Percentiles rank a stretch among this genome's conserved stretches.
These are phyloP conservation scores for Mus caroli DNA, from an alignment of 2,797 vertebrate genomes.

Conservation along the genomic window DNA sequence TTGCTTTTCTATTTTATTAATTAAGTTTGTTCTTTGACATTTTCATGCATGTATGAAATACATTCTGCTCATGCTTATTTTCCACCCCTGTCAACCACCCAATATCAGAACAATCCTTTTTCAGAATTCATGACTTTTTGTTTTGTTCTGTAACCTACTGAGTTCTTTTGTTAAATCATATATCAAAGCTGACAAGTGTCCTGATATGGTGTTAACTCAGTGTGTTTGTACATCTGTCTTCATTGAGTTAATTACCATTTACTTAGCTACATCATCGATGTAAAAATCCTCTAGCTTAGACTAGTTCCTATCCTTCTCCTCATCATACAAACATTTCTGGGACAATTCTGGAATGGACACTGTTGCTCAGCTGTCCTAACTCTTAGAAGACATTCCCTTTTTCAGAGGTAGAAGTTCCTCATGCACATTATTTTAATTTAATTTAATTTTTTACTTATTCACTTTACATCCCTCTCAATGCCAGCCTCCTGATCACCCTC, in stretches of 20 bases:
- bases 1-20: not conserved
- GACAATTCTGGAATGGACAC: not conserved
- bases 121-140: not conserved
- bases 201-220: not conserved
- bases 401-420: not conserved
- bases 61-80: not conserved
- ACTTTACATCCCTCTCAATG: not conserved
- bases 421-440: not conserved
- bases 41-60: not conserved
- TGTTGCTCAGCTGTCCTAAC: not conserved
- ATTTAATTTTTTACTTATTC: not conserved
- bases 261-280: not conserved
- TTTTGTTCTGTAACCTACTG: not conserved
- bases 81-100: not conserved
- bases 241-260: not conserved
- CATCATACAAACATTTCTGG: not conserved
- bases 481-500: not conserved
- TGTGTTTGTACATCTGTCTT: not conserved
- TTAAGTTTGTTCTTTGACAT: not conserved
- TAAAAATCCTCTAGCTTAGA: not conserved
- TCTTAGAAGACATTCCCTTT: not conserved
- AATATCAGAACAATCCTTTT: not conserved
- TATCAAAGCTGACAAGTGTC: not conserved
- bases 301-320: not conserved
- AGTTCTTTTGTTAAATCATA: not conserved